Evolutionary conservation across 2,113 vertebrate species (phyloP).

Genomic region (Tor tambroides): DNA sequence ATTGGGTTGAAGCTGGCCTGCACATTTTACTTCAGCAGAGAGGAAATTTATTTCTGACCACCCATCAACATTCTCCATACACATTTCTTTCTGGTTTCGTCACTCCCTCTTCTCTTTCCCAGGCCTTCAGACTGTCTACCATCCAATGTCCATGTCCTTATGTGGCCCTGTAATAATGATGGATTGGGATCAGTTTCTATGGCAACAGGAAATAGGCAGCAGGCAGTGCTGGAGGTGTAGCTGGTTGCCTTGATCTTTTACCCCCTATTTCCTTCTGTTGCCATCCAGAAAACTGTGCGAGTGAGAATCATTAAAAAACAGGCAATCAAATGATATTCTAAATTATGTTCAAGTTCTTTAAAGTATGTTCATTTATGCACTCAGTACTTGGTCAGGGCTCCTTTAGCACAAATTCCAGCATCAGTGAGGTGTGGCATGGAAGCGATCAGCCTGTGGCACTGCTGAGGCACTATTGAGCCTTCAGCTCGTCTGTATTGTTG

Average conservation of each 20-base stretch:
- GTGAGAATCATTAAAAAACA: not conserved
- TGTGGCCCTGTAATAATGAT: constrained; percentile 44
- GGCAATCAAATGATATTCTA: not conserved
- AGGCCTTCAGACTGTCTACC: not conserved
- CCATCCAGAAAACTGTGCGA: not conserved
- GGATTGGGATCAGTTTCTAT: constrained; percentile 57
- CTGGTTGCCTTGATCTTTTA: constrained; percentile 8
- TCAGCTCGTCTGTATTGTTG: no score
- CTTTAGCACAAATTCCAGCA: no score
- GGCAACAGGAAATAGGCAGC: constrained; percentile 51
- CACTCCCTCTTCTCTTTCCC: not conserved
- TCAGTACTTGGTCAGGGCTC: no score
- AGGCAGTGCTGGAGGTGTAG: constrained; percentile 23
- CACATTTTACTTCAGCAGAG: not conserved
- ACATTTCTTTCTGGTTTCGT: not conserved
- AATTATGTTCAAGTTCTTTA: no score
- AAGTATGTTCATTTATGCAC: no score
- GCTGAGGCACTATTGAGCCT: no score
- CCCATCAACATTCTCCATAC: not conserved
- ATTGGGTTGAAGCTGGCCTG: no score
- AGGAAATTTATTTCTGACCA: not conserved
- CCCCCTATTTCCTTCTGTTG: constrained; percentile 14
- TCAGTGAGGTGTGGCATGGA: no score
- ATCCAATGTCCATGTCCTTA: constrained; percentile 47
- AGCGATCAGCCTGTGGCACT: no score